Evolutionary conservation across 1,140 invertebrate species (phyloP).

Genomic region (Hypothenemus hampei): DNA sequence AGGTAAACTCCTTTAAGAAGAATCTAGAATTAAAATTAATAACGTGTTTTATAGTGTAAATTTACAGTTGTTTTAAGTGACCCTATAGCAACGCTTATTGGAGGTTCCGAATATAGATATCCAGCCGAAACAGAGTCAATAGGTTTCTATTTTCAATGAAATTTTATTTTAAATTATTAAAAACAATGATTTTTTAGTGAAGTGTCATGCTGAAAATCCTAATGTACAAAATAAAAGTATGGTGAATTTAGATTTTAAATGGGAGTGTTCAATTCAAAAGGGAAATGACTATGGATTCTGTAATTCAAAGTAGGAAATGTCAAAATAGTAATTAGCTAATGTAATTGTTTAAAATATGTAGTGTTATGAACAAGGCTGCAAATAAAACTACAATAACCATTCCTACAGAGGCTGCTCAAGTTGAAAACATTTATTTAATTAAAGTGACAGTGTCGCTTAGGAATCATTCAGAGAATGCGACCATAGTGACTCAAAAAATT

Average conservation of each 20-base stretch:
- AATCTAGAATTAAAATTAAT: too few species aligned
- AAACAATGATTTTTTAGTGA: too few species aligned
- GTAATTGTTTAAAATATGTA: background rate
- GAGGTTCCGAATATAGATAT: too few species aligned
- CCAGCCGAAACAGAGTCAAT: too few species aligned
- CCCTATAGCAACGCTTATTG: too few species aligned
- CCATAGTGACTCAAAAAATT: background rate
- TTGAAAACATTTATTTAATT: background rate
- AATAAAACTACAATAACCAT: background rate
- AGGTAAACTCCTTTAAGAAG: too few species aligned
- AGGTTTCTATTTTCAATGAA: too few species aligned
- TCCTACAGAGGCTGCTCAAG: background rate
- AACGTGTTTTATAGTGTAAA: too few species aligned
- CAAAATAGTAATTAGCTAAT: background rate
- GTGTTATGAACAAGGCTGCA: background rate
- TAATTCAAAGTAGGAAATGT: background rate
- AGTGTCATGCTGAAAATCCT: too few species aligned
- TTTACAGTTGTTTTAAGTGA: too few species aligned
- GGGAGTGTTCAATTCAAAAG: background rate
- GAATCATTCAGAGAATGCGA: background rate
- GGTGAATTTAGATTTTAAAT: slow-evolving; percentile 8
- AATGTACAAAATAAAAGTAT: too few species aligned
- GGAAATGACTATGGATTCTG: background rate
- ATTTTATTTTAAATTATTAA: too few species aligned
- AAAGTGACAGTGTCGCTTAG: background rate